A percentile compares a stretch with the other conserved stretches of the same genome.
Evolutionary conservation across 1,140 invertebrate species (phyloP).

Genomic region (Rhyzopertha dominica): DNA sequence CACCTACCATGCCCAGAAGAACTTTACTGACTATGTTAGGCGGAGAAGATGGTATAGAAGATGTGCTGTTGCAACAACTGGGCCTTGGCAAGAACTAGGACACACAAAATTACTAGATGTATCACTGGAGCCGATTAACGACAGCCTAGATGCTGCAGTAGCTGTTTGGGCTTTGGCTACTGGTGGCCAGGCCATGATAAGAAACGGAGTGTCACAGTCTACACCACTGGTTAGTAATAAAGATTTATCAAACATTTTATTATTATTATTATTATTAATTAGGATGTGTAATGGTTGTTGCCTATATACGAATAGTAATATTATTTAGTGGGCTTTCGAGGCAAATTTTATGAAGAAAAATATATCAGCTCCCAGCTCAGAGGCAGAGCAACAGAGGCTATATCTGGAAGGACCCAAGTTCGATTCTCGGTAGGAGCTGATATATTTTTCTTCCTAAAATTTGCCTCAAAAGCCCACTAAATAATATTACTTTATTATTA

Average conservation of each 20-base stretch:
- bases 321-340: no score
- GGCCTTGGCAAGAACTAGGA: conserved; percentile 82
- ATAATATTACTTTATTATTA: no score
- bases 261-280: not conserved
- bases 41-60: conserved; percentile 75
- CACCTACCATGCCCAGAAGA: conserved; percentile 76
- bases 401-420: no score
- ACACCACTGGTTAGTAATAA: conserved; percentile 58
- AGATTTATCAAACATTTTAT: conserved; percentile 7
- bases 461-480: no score
- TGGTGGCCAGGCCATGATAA: conserved; percentile 76
- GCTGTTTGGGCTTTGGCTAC: conserved; percentile 75
- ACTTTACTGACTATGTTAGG: conserved; percentile 83
- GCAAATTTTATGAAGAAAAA: no score
- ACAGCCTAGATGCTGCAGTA: conserved; percentile 40
- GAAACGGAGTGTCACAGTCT: conserved; percentile 65
- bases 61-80: conserved; percentile 73
- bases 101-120: conserved; percentile 78
- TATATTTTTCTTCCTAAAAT: no score
- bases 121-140: conserved; percentile 56
- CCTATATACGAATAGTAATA: no score
- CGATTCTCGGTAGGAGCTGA: no score
- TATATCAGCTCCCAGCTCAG: no score
- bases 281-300: conserved; percentile 3
- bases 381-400: no score